Evolutionary conservation across 2,888 invertebrate genomes (phyloP).

Genomic region (Ormyrus rosae): DNA sequence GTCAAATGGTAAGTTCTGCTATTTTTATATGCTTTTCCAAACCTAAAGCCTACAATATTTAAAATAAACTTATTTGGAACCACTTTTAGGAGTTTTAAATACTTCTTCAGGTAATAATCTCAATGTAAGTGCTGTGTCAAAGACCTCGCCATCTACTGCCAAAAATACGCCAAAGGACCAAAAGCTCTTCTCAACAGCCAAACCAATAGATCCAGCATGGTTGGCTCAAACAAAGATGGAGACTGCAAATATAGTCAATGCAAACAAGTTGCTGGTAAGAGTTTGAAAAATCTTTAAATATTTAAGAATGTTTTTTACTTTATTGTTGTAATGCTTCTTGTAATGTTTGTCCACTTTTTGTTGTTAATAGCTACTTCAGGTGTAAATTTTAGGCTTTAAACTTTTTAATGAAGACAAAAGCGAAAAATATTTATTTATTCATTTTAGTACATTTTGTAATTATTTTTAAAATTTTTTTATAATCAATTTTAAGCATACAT

Average conservation of each 20-base stretch:
- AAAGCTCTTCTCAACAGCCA: constrained; percentile 71
- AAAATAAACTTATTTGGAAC: constrained; percentile 51
- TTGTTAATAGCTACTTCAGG: too few species aligned
- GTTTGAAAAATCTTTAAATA: background rate
- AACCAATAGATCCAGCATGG: constrained; percentile 74
- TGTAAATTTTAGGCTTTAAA: too few species aligned
- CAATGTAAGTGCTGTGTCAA: constrained; percentile 66
- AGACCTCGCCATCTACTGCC: constrained; percentile 70
- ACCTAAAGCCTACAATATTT: constrained; percentile 2
- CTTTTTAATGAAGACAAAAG: too few species aligned
- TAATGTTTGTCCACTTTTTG: too few species aligned
- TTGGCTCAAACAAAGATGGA: constrained; percentile 75
- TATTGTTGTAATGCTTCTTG: background rate
- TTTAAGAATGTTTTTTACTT: background rate
- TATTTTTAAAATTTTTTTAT: too few species aligned
- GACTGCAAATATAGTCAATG: constrained; percentile 72
- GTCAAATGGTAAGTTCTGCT: constrained; percentile 59
- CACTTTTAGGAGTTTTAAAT: constrained; percentile 63
- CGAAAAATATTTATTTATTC: too few species aligned
- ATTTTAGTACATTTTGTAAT: too few species aligned
- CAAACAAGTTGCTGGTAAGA: constrained; percentile 66
- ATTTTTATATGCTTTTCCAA: constrained; percentile 39
- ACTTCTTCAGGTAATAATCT: constrained; percentile 67
- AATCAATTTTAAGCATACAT: too few species aligned
- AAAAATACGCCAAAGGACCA: constrained; percentile 72